These are phyloP conservation scores for Trichomycterus rosablanca DNA, from an alignment of 2,113 vertebrate species.

Conservation along the genomic window DNA sequence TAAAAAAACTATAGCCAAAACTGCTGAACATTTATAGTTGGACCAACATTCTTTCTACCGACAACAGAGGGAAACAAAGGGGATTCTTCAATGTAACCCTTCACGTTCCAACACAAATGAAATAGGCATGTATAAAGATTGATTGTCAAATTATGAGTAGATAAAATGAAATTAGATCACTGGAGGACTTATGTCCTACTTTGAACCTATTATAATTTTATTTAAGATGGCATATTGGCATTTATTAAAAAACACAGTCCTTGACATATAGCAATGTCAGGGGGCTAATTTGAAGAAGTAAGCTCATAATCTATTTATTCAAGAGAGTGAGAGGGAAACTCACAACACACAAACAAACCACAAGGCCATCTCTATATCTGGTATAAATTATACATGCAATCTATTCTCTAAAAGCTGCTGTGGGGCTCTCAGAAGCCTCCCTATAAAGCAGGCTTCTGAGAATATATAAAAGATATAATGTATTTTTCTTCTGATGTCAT, in stretches of 20 bases:
- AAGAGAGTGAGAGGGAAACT: conserved; percentile 22
- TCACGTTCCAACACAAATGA: too few relatives aligned
- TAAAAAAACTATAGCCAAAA: too few relatives aligned
- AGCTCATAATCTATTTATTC: conserved; percentile 16
- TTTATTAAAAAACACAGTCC: background rate
- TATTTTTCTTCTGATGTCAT: conserved; percentile 14
- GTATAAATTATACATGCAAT: conserved; percentile 44
- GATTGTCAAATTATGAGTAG: too few relatives aligned
- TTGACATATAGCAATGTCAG: background rate
- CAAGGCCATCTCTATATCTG: conserved; percentile 30
- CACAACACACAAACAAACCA: conserved; percentile 34
- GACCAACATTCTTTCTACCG: too few relatives aligned
- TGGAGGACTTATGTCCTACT: too few relatives aligned
- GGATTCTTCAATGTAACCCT: too few relatives aligned
- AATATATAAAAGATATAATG: conserved; percentile 16
- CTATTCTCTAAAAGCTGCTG: conserved; percentile 41
- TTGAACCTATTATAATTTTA: too few relatives aligned
- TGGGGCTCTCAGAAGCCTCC: conserved; percentile 29
- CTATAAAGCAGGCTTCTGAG: conserved; percentile 18
- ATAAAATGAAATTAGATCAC: too few relatives aligned
- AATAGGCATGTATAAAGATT: too few relatives aligned
- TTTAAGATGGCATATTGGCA: background rate
- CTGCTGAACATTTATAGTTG: too few relatives aligned
- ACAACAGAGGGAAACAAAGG: too few relatives aligned
- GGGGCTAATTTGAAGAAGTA: background rate